Evolutionary conservation across 2,797 vertebrate species (phyloP), one percentile per base, ranked within the genome.

Genomic region (Botia kubotai): DNA sequence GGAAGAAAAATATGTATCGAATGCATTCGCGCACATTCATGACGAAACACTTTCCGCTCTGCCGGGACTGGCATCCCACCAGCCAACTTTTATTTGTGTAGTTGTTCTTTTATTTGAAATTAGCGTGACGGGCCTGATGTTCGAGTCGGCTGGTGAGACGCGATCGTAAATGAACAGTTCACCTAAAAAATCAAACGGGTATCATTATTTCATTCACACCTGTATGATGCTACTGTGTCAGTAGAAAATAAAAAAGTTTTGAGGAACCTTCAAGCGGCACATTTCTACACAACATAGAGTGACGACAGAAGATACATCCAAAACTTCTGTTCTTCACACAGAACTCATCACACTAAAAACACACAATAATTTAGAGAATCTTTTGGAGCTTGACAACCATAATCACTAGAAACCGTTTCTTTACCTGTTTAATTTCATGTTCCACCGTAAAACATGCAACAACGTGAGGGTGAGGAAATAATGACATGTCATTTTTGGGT

Each of bases 381-480:
- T 33, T 33, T 33, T 33, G 33, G 4, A 33, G 3, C 33, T 33
- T 3, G 33, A 33, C 33, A 33, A 3, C 33, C 3, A 3, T 33
- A 3, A 0, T 5, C 33, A 33, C 33, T 33, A 33, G 33, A 12
- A 48, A 2, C 46, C 0, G 48, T 52, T 33, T 33, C 33, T 33
- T 33, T 33, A 33, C 3, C 33, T 33, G 33, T 33, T 33, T 14
- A 16, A 0, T 52, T 16, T 52, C 1, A 52, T 52, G 48, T 52
- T 52, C 3, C 48, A 52, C 52, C 6, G 16, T 17, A 17, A 53
- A 5, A 53, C 19, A 55, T n/a, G 13, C 21, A 48, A 10, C 39
- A 43, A 7, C 6, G 6, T 33, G 82, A 57, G 77, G 74, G 39
- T 43, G 39, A 67, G 80, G 69, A 58, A 58, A 21, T 58, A 21